Percentiles rank a stretch among this genome's conserved stretches.
Evolutionary conservation across 2,888 invertebrate genomes (phyloP).

Genomic region (Drosophila borealis): DNA sequence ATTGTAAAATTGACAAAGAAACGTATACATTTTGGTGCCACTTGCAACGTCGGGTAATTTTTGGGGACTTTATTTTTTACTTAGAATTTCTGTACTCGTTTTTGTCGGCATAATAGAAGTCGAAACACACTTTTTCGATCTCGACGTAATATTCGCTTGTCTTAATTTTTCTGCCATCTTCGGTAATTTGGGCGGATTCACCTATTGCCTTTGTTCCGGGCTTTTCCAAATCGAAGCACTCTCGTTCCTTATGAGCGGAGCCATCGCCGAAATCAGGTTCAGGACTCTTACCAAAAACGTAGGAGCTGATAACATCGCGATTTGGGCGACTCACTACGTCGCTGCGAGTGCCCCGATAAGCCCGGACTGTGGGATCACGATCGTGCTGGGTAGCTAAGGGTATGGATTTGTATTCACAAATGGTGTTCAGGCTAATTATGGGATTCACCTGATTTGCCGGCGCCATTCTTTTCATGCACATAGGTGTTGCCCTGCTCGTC

Average conservation of each 20-base stretch:
- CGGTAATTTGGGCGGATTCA: too few species aligned
- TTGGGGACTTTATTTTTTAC: too few species aligned
- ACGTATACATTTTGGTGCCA: too few species aligned
- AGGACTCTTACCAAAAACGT: too few species aligned
- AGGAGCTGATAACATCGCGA: too few species aligned
- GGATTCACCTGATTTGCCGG: constrained; percentile 27
- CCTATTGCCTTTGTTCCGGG: constrained; percentile 37
- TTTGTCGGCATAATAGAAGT: too few species aligned
- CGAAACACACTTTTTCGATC: too few species aligned
- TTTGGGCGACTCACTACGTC: neutral
- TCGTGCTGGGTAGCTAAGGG: constrained; percentile 38
- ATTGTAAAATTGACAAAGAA: too few species aligned
- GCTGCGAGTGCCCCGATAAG: constrained; percentile 2
- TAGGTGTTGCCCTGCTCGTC: constrained; percentile 55
- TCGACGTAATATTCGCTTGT: neutral
- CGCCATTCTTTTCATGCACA: constrained; percentile 29
- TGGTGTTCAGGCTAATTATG: neutral
- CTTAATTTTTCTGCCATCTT: too few species aligned
- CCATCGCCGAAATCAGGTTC: too few species aligned
- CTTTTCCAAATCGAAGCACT: constrained; percentile 57
- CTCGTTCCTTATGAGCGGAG: constrained; percentile 15
- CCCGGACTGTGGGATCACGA: constrained; percentile 11
- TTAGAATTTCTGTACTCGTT: too few species aligned
- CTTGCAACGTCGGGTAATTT: too few species aligned
- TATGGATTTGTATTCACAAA: neutral